A percentile compares a stretch with the other conserved stretches of the same genome.
Evolutionary conservation across 2,113 vertebrate species (phyloP).

Genomic region (Odobenus rosmarus): DNA sequence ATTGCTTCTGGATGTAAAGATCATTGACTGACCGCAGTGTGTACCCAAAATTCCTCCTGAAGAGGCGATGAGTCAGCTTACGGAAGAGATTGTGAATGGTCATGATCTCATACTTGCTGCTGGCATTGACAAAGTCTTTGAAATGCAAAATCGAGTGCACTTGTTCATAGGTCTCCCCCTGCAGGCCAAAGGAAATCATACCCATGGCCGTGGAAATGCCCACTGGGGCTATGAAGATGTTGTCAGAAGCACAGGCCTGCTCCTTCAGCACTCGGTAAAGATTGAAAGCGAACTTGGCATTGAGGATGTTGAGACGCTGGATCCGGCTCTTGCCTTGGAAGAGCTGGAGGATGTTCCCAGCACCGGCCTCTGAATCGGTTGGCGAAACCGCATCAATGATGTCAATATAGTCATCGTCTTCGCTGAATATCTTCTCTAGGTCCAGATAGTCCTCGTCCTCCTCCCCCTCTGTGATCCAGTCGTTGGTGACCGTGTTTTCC

Average conservation of each 20-base stretch:
- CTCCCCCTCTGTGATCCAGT: slow-evolving; percentile 91
- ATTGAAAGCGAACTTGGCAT: slow-evolving; percentile 93
- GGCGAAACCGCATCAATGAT: slow-evolving; percentile 91
- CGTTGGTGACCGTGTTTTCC: slow-evolving; percentile 95
- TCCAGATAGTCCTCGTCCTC: slow-evolving; percentile 93
- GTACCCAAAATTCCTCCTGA: slow-evolving; percentile 97
- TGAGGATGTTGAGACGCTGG: slow-evolving; percentile 94
- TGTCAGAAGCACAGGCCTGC: slow-evolving; percentile 88
- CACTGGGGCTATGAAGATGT: slow-evolving; percentile 95
- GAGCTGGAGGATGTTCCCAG: slow-evolving; percentile 91
- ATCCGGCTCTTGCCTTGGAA: slow-evolving; percentile 94
- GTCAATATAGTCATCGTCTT: slow-evolving; percentile 91
- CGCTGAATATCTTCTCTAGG: slow-evolving; percentile 90
- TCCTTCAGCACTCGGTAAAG: slow-evolving; percentile 93
- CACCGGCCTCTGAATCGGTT: slow-evolving; percentile 86
- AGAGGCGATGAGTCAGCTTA: slow-evolving; percentile 96
- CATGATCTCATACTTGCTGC: slow-evolving; percentile 91
- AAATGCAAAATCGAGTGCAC: slow-evolving; percentile 92
- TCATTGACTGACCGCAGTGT: slow-evolving; percentile 93
- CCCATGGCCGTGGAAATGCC: slow-evolving; percentile 97
- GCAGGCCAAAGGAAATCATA: slow-evolving; percentile 94
- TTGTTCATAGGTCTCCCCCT: slow-evolving; percentile 88
- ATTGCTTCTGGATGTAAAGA: slow-evolving; percentile 91
- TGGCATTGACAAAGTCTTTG: slow-evolving; percentile 93
- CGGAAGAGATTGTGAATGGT: slow-evolving; percentile 97